Evolutionary conservation across 2,797 vertebrate genomes (phyloP).

Genomic region (Brachymystax lenok): DNA sequence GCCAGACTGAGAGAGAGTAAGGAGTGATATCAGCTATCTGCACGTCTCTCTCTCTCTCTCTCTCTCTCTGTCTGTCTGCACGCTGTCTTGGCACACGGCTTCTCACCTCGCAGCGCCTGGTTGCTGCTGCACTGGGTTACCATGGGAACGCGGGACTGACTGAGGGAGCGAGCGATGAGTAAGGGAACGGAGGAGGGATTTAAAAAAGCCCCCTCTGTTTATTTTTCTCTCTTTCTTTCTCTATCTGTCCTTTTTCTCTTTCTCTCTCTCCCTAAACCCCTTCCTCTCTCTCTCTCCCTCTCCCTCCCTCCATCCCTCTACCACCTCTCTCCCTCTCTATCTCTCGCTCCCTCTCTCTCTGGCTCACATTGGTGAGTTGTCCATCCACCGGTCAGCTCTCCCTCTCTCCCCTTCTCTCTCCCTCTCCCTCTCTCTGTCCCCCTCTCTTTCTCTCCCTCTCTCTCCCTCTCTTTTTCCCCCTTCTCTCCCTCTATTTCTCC

Average conservation of each 20-base stretch:
- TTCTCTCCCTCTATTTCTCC: too few species aligned
- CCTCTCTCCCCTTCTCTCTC: background rate
- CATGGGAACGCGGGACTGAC: slow-evolving; percentile 66
- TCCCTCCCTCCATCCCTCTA: background rate
- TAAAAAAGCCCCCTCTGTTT: background rate
- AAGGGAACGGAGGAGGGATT: slow-evolving; percentile 44
- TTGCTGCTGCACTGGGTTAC: slow-evolving; percentile 67
- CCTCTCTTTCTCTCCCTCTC: too few species aligned
- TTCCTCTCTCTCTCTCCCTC: background rate
- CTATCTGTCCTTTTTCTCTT: too few species aligned
- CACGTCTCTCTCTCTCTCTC: background rate
- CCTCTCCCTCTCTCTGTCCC: too few species aligned
- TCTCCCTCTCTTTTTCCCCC: background rate
- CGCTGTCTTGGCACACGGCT: slow-evolving; percentile 42
- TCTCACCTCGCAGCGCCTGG: slow-evolving; percentile 47
- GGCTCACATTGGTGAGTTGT: too few species aligned
- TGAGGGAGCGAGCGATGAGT: slow-evolving; percentile 28
- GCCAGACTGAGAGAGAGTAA: slow-evolving; percentile 1
- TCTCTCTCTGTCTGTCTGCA: slow-evolving; percentile 31
- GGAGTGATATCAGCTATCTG: slow-evolving; percentile 47
- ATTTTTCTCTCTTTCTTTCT: background rate
- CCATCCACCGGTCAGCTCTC: too few species aligned
- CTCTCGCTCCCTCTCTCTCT: slow-evolving; percentile 4
- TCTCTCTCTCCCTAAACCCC: background rate
- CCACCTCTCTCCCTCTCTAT: background rate